Evolutionary conservation across 2,113 vertebrate species (phyloP).

Genomic region (Ameiurus melas): DNA sequence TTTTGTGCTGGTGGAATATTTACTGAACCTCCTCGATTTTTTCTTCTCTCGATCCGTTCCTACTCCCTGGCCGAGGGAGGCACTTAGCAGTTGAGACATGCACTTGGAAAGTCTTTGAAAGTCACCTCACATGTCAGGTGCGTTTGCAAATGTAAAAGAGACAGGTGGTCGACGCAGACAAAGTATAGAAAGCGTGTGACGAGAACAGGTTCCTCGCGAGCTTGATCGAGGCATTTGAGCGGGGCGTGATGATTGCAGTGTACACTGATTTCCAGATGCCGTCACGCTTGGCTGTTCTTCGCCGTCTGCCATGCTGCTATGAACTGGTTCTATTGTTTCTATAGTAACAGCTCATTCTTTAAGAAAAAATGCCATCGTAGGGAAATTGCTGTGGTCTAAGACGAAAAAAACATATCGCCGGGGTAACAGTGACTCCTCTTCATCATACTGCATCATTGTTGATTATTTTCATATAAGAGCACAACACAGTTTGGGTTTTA

Average conservation of each 20-base stretch:
- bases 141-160: constrained; percentile 35
- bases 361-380: background rate
- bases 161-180: constrained; percentile 31
- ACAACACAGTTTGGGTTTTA: background rate
- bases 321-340: background rate
- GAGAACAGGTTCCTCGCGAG: constrained; percentile 21
- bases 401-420: background rate
- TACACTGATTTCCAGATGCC: background rate
- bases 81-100: constrained; percentile 50
- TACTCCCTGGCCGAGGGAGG: constrained; percentile 32
- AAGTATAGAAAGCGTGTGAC: constrained; percentile 35
- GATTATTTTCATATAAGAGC: background rate
- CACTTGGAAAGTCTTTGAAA: constrained; percentile 50
- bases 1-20: background rate
- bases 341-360: background rate
- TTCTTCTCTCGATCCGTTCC: constrained; percentile 31
- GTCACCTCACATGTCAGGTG: constrained; percentile 54
- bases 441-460: background rate
- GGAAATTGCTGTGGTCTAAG: background rate
- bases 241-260: constrained; percentile 23
- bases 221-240: constrained; percentile 17
- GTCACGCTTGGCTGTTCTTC: constrained; percentile 28
- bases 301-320: constrained; percentile 5
- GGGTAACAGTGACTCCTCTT: background rate
- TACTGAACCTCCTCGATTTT: constrained; percentile 16